Evolutionary conservation across 1,140 invertebrate genomes (phyloP).

Genomic region (Drosophila seguyi): DNA sequence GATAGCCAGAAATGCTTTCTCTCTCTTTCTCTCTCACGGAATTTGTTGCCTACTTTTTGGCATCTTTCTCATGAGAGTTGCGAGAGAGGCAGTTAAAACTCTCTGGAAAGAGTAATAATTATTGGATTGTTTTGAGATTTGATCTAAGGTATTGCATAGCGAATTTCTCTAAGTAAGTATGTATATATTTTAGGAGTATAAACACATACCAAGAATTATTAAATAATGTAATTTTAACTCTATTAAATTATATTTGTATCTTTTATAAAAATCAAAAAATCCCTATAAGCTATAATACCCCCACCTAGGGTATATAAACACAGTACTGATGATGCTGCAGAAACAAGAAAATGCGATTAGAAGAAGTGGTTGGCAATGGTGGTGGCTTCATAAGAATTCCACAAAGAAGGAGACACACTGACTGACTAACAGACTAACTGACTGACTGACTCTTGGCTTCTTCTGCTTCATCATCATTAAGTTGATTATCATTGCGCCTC

Average conservation of each 20-base stretch:
- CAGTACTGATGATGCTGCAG: constrained; percentile 71
- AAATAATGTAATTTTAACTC: background rate
- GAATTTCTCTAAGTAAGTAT: background rate
- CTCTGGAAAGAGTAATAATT: too few species aligned
- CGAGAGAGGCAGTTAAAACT: too few species aligned
- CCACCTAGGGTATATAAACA: constrained; percentile 39
- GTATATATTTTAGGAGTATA: background rate
- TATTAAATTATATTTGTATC: background rate
- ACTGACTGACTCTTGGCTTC: constrained; percentile 48
- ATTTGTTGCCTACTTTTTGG: background rate
- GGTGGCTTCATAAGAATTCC: constrained; percentile 32
- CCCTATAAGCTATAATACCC: background rate
- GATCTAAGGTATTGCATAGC: background rate
- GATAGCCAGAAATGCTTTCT: background rate
- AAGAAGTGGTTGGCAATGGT: constrained; percentile 44
- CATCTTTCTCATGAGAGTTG: too few species aligned
- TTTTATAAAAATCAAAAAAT: background rate
- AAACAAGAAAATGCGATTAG: constrained; percentile 74
- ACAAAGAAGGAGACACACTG: constrained; percentile 38
- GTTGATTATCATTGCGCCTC: constrained; percentile 55
- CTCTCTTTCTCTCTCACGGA: too few species aligned
- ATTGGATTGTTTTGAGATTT: background rate
- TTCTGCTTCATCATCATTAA: constrained; percentile 54
- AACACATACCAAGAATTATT: background rate
- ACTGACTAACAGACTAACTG: constrained; percentile 57